phyloP scores from a whole-genome alignment of 2,888 invertebrate species.

The Latrodectus elegans region DNA sequence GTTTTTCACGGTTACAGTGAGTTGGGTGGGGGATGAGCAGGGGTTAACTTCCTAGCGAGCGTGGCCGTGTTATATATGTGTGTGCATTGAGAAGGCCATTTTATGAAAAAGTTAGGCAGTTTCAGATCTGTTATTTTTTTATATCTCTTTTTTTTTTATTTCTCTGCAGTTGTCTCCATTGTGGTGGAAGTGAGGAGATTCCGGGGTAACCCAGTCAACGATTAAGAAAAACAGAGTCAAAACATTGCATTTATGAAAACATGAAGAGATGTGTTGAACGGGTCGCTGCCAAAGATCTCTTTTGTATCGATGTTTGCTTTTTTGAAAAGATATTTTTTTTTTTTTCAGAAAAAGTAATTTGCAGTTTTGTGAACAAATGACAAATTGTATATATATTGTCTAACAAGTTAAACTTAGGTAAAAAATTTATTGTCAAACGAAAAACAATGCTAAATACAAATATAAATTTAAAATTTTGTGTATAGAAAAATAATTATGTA shows the following conservation, averaged over 20 bases:
- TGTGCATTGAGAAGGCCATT: conserved; percentile 60
- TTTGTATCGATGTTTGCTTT: neutral
- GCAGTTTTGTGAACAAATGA: too few species aligned
- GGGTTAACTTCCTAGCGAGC: neutral
- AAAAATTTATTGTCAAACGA: too few species aligned
- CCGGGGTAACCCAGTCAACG: conserved; percentile 23
- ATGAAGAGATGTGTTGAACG: conserved; percentile 10
- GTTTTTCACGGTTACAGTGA: conserved; percentile 52
- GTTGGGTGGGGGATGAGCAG: conserved; percentile 17
- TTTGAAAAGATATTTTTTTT: too few species aligned
- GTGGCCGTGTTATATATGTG: conserved; percentile 8
- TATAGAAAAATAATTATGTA: too few species aligned
- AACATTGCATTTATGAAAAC: conserved; percentile 64
- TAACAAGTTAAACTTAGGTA: too few species aligned
- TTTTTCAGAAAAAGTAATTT: too few species aligned
- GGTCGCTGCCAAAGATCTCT: neutral
- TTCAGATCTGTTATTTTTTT: conserved; percentile 38
- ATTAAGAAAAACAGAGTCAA: conserved; percentile 67
- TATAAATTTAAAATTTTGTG: too few species aligned
- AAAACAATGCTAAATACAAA: too few species aligned
- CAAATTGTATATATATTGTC: too few species aligned
- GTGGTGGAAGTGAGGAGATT: conserved; percentile 10
- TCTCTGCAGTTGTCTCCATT: conserved; percentile 5
- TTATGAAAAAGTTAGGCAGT: conserved; percentile 61
- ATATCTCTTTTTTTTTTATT: neutral